Percentiles rank a stretch among this genome's conserved stretches.
phyloP scores from a whole-genome alignment of 64 coral and sea anemone genomes.

The Hydrozoanthus tunicans region DNA sequence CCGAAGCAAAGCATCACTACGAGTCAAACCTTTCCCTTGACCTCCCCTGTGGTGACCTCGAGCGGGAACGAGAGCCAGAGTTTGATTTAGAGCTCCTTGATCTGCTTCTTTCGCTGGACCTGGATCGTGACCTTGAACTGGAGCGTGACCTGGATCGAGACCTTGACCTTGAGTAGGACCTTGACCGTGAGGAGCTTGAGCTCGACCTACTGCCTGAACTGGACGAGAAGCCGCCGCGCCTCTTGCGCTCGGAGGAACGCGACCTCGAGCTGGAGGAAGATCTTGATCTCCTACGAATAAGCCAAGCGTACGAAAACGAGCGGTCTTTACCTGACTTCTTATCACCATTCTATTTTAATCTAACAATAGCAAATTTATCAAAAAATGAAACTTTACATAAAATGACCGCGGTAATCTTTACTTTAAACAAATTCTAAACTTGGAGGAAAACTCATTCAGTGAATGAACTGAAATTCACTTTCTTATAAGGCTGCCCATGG shows the following conservation, averaged over 20 bases:
- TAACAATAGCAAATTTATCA: background rate
- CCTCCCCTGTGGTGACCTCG: constrained; percentile 66
- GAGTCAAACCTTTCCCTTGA: constrained; percentile 64
- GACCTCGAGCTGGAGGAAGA: constrained; percentile 77
- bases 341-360: background rate
- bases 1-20: constrained; percentile 1
- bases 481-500: no score
- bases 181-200: constrained; percentile 62
- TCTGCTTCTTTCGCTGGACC: constrained; percentile 52
- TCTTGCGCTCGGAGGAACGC: constrained; percentile 61
- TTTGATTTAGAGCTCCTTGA: constrained; percentile 67
- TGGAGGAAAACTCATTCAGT: no score
- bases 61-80: constrained; percentile 62
- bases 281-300: constrained; percentile 57
- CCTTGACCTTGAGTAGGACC: background rate
- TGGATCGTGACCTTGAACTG: constrained; percentile 36
- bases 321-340: background rate
- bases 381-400: no score
- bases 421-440: no score
- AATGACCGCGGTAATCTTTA: no score
- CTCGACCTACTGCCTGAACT: constrained; percentile 64
- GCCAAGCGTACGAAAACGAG: constrained; percentile 15
- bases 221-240: constrained; percentile 59
- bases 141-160: constrained; percentile 27
- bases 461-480: no score